Percentiles rank a stretch among this genome's conserved stretches.
These are phyloP conservation scores for Dasyornis broadbenti DNA, from an alignment of 2,113 vertebrate genomes.

Conservation along the genomic window DNA sequence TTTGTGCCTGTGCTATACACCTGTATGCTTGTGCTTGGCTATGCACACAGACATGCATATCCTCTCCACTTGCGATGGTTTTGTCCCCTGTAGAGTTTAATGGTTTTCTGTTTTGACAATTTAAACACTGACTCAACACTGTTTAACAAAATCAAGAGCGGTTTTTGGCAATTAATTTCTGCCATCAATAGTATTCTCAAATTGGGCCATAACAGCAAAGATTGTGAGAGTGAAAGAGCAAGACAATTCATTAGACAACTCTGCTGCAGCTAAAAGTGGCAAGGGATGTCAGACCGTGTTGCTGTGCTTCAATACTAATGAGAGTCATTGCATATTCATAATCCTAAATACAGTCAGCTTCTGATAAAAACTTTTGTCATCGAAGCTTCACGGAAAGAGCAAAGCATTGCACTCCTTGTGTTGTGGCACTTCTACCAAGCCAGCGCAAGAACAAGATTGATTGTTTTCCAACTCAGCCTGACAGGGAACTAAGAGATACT, in stretches of 20 bases:
- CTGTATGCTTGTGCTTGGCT: background rate
- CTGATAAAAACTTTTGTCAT: constrained; percentile 83
- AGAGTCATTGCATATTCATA: constrained; percentile 88
- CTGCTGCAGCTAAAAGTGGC: constrained; percentile 77
- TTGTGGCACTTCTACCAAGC: constrained; percentile 77
- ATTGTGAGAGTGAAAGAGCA: constrained; percentile 62
- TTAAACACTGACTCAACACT: constrained; percentile 58
- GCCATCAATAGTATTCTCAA: constrained; percentile 68
- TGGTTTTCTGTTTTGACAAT: constrained; percentile 69
- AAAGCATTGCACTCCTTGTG: constrained; percentile 69
- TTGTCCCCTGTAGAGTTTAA: constrained; percentile 49
- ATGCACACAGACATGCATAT: rapidly evolving
- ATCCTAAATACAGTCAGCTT: constrained; percentile 82
- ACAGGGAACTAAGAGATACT: constrained; percentile 86
- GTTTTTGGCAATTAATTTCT: constrained; percentile 73
- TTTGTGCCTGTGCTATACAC: rapidly evolving
- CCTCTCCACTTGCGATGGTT: background rate
- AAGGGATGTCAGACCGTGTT: constrained; percentile 78
- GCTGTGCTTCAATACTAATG: constrained; percentile 84
- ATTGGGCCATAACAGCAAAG: constrained; percentile 64
- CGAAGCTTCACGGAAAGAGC: constrained; percentile 74
- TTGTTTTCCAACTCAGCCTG: constrained; percentile 90
- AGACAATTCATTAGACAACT: constrained; percentile 83
- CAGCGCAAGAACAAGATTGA: constrained; percentile 85
- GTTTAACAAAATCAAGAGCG: constrained; percentile 68